Percentiles rank a stretch among this genome's conserved stretches.
Conservation (phyloP, 2,113 vertebrate genomes). For the Rattus norvegicus region DNA sequence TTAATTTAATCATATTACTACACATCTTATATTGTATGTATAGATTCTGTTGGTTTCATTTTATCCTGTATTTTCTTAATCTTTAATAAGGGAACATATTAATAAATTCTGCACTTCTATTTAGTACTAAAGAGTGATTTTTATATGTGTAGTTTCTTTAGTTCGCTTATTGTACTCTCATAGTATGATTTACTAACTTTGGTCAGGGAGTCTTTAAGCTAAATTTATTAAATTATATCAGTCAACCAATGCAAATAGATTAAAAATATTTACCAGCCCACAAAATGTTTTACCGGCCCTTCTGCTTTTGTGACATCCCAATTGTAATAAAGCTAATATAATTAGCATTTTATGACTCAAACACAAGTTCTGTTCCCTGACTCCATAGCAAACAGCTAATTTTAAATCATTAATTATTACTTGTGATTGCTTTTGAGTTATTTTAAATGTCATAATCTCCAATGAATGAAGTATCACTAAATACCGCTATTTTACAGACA, state of each 20-base stretch:
- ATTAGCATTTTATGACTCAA: constrained; percentile 31
- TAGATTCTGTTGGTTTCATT: background rate
- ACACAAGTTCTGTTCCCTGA: background rate
- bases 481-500: background rate
- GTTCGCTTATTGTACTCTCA: constrained; percentile 26
- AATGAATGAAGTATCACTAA: background rate
- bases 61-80: background rate
- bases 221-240: constrained; percentile 60
- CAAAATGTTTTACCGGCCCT: constrained; percentile 59
- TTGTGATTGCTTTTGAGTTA: constrained; percentile 10
- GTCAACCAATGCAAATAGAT: constrained; percentile 52
- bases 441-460: background rate
- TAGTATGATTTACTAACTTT: constrained; percentile 52
- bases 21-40: background rate
- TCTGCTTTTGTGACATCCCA: constrained; percentile 60
- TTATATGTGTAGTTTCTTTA: constrained; percentile 48
- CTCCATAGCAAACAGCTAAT: background rate
- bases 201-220: constrained; percentile 4
- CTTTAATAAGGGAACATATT: background rate
- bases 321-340: constrained; percentile 51
- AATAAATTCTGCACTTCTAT: background rate
- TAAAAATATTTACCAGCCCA: constrained; percentile 67
- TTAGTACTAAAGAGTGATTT: constrained; percentile 47
- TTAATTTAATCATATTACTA: background rate
- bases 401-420: constrained; percentile 25